Evolutionary conservation across 2,888 invertebrate species (phyloP), one percentile per base, ranked within the genome.

Genomic region (Morpho deidamia): DNA sequence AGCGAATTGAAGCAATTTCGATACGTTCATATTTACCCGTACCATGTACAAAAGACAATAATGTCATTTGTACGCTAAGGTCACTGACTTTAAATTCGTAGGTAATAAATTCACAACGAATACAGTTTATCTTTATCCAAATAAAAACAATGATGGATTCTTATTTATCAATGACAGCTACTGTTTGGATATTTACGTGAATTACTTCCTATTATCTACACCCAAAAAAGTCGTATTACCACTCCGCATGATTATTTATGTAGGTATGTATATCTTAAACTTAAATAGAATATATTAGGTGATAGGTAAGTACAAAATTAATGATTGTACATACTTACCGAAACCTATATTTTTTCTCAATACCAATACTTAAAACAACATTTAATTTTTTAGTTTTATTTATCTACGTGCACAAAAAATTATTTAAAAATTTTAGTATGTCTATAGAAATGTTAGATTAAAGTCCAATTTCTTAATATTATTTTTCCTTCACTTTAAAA

Each of bases 201-300:
- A 70, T 66, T 68, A 59, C 67, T 73, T 71, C 72, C 71, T 71
- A 63, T n/a, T 60, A 60, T 55, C 45, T 56, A 57, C 9, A 38
- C 50, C 7, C 11, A 39, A 49, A 48, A 39, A 12, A 39, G 7
- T 11, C 2, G 8, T 47, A 39, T 11, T 11, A 11, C 11, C 2
- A 9, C 8, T n/a, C 8, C n/a, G 8, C 4, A 38, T 7, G 46
- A 46, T 39, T 38, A 10, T 45, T 35, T 11, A 37, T 5, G 9
- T 7, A 12, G n/a, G n/a, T n/a, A n/a, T n/a, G n/a, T n/a, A 37
- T 44, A 34, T 23, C 11, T 40, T 23, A 23, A 23, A 23, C 23
- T 4, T 14, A 2, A 14, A 14, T 14, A 14, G 2, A 14, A 14
- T 14, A 14, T n/a, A n/a, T n/a, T n/a, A n/a, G n/a, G n/a, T n/a